Conservation (phyloP, 2,888 invertebrate species). For the Parochlus steinenii region DNA sequence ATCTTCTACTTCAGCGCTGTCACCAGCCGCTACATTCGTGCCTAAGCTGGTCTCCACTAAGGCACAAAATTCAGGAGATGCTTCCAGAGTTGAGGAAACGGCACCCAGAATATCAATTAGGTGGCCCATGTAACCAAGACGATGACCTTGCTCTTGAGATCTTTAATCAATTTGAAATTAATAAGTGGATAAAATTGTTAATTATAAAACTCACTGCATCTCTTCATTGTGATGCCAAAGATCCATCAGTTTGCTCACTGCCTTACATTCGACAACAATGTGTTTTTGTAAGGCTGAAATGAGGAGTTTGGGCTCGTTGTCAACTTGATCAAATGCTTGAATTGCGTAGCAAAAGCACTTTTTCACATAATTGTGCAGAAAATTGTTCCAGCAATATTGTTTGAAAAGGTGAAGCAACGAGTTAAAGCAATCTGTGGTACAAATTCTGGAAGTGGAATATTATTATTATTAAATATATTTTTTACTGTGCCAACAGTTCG, state of each 20-base stretch:
- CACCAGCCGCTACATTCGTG: slow-evolving; percentile 24
- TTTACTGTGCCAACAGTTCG: no score
- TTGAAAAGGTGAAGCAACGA: slow-evolving; percentile 74
- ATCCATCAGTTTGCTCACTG: slow-evolving; percentile 63
- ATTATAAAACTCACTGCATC: slow-evolving; percentile 46
- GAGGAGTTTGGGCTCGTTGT: slow-evolving; percentile 22
- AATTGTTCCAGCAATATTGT: slow-evolving; percentile 84
- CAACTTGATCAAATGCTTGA: slow-evolving; percentile 21
- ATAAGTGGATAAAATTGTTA: neutral
- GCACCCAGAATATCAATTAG: slow-evolving; percentile 42
- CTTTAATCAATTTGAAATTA: slow-evolving; percentile 22
- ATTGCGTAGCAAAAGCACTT: slow-evolving; percentile 61
- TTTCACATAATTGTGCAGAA: slow-evolving; percentile 81
- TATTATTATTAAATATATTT: no score
- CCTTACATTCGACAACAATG: slow-evolving; percentile 58
- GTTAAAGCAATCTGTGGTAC: slow-evolving; percentile 38
- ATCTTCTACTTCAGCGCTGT: slow-evolving; percentile 23
- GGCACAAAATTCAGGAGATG: slow-evolving; percentile 35
- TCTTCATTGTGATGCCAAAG: slow-evolving; percentile 66
- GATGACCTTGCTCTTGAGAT: slow-evolving; percentile 34
- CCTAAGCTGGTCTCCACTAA: slow-evolving; percentile 36
- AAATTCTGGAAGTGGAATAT: slow-evolving; percentile 21
- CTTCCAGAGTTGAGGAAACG: slow-evolving; percentile 31
- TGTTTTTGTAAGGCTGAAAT: slow-evolving; percentile 37
- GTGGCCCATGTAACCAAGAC: slow-evolving; percentile 50